Conservation (phyloP, 2,113 vertebrate genomes). For the Antechinus flavipes region DNA sequence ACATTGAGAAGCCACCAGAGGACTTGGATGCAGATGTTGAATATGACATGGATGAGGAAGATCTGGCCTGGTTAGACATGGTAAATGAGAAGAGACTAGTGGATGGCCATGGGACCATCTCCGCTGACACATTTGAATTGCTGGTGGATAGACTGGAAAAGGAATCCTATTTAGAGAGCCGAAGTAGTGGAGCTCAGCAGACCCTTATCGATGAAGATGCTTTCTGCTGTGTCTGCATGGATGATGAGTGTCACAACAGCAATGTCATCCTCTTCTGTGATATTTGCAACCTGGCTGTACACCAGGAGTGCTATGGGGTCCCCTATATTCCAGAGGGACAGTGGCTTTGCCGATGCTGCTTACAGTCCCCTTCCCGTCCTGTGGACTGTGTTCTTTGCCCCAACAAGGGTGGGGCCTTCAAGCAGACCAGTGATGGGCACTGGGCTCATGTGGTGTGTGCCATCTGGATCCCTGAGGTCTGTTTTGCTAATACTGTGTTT, state of each 20-base stretch:
- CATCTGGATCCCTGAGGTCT: slow-evolving; percentile 99
- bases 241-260: slow-evolving; percentile 99
- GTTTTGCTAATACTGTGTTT: slow-evolving; percentile 98
- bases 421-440: slow-evolving; percentile 95
- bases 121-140: slow-evolving; percentile 93
- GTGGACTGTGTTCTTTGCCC: slow-evolving; percentile 97
- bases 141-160: slow-evolving; percentile 96
- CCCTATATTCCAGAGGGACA: slow-evolving; percentile 98
- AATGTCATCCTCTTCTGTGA: slow-evolving; percentile 99
- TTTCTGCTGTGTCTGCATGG: slow-evolving; percentile 98
- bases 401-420: slow-evolving; percentile 97
- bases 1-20: slow-evolving; percentile 92
- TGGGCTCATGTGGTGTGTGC: slow-evolving; percentile 99
- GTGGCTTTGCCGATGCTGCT: slow-evolving; percentile 98
- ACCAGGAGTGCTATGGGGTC: slow-evolving; percentile 98
- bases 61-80: slow-evolving; percentile 96
- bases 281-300: slow-evolving; percentile 97
- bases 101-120: slow-evolving; percentile 90
- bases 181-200: slow-evolving; percentile 90
- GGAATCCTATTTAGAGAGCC: slow-evolving; percentile 94
- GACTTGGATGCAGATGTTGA: slow-evolving; percentile 93
- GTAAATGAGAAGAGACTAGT: slow-evolving; percentile 91
- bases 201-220: slow-evolving; percentile 94
- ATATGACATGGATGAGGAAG: slow-evolving; percentile 99
- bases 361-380: slow-evolving; percentile 95